Conservation (phyloP, 2,888 invertebrate species). For the Cenopis cana region DNA sequence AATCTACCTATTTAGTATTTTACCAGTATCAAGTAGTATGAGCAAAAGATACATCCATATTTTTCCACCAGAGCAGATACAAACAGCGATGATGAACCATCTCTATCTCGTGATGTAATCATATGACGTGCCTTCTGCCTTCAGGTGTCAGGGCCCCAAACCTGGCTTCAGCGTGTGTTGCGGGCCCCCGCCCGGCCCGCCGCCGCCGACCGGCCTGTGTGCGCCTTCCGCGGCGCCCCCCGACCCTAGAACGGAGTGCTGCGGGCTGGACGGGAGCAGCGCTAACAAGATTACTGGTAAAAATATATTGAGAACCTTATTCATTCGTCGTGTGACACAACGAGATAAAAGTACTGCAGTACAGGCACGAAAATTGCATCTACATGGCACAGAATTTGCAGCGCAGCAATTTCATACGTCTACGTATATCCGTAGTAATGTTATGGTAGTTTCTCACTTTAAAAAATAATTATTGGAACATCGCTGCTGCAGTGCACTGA, state of each 20-base stretch:
- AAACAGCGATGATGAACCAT: not conserved
- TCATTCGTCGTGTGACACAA: too few species aligned
- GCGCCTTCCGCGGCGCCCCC: constrained; percentile 55
- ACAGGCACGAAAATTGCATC: not conserved
- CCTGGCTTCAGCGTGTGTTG: constrained; percentile 19
- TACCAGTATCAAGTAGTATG: not conserved
- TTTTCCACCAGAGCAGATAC: not conserved
- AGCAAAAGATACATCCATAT: not conserved
- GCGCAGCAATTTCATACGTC: not conserved
- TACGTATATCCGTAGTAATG: not conserved
- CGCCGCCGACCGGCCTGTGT: constrained; percentile 45
- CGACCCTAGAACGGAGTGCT: constrained; percentile 58
- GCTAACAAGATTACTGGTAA: constrained; percentile 61
- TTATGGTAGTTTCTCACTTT: not conserved
- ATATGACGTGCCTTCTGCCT: not conserved
- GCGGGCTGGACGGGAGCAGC: constrained; percentile 55
- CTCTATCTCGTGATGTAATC: not conserved
- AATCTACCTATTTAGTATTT: too few species aligned
- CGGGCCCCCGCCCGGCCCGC: constrained; percentile 22
- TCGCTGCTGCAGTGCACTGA: not conserved
- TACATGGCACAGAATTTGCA: not conserved
- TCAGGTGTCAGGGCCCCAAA: constrained; percentile 6
- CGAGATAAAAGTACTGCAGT: too few species aligned
- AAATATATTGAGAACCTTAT: not conserved
- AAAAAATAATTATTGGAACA: not conserved